Evolutionary conservation across 2,888 invertebrate species (phyloP).

Genomic region (Anodontia alba): DNA sequence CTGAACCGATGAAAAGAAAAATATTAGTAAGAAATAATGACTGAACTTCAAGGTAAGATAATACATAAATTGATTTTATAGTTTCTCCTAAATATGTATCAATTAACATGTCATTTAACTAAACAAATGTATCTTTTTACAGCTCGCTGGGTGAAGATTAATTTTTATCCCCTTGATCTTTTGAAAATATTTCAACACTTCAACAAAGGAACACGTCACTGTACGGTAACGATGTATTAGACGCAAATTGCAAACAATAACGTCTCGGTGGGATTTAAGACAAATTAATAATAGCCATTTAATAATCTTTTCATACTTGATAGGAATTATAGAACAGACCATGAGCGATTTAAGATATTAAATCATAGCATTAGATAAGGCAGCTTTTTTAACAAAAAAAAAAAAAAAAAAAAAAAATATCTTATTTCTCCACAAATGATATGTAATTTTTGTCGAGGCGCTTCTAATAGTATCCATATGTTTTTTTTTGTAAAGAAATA

Average conservation of each 20-base stretch:
- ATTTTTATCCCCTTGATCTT: constrained; percentile 9
- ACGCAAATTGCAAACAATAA: background rate
- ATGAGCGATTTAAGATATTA: too few species aligned
- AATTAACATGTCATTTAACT: too few species aligned
- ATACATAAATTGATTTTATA: background rate
- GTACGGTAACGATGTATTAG: background rate
- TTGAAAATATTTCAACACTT: constrained; percentile 37
- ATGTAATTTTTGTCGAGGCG: too few species aligned
- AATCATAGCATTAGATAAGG: too few species aligned
- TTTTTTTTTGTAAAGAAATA: too few species aligned
- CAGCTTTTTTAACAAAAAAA: too few species aligned
- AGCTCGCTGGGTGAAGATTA: constrained; percentile 7
- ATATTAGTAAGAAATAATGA: background rate
- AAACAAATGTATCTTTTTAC: background rate
- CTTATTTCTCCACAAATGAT: too few species aligned
- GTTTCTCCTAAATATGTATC: too few species aligned
- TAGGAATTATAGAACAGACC: background rate
- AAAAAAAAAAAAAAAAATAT: too few species aligned
- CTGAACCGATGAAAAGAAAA: background rate
- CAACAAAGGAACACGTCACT: background rate
- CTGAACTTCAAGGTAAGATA: background rate
- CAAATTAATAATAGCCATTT: background rate
- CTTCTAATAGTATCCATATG: too few species aligned
- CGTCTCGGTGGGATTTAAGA: background rate
- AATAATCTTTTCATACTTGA: constrained; percentile 4